phyloP scores from a whole-genome alignment of 2,113 vertebrate species.

The Prionailurus viverrinus region DNA sequence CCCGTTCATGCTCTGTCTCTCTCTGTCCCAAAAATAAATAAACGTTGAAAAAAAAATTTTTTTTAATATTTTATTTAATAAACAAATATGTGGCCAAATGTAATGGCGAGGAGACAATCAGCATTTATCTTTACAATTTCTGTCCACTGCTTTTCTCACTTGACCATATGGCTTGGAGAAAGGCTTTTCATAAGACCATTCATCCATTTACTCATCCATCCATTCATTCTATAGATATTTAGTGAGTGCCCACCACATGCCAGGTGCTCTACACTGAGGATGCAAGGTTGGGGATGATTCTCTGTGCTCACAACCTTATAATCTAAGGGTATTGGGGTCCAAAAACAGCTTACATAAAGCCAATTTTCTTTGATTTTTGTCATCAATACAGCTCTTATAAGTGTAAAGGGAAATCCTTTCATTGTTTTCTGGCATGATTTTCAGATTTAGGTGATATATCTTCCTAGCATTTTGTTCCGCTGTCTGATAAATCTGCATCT shows the following conservation, averaged over 20 bases:
- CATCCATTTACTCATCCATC: too few relatives aligned
- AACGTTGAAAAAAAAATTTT: too few relatives aligned
- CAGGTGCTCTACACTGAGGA: neutral
- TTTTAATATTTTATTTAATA: conserved; percentile 61
- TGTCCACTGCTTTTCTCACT: neutral
- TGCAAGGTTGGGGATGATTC: neutral
- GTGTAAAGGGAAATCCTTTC: neutral
- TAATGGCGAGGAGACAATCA: conserved; percentile 87
- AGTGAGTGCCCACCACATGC: neutral
- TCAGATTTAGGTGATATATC: neutral
- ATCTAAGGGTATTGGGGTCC: neutral
- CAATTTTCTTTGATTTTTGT: neutral
- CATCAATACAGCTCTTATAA: neutral
- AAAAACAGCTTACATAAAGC: neutral
- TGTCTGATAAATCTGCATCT: neutral
- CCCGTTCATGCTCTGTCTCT: too few relatives aligned
- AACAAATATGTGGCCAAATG: conserved; percentile 64
- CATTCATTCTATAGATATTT: neutral
- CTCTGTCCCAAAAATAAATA: too few relatives aligned
- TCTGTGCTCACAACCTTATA: neutral
- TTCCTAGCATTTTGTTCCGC: neutral
- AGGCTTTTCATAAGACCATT: neutral
- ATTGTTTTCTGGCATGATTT: neutral
- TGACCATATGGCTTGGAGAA: neutral
- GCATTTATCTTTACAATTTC: conserved; percentile 65